Evolutionary conservation across 1,140 invertebrate genomes (phyloP).

Genomic region (Magallana angulata): DNA sequence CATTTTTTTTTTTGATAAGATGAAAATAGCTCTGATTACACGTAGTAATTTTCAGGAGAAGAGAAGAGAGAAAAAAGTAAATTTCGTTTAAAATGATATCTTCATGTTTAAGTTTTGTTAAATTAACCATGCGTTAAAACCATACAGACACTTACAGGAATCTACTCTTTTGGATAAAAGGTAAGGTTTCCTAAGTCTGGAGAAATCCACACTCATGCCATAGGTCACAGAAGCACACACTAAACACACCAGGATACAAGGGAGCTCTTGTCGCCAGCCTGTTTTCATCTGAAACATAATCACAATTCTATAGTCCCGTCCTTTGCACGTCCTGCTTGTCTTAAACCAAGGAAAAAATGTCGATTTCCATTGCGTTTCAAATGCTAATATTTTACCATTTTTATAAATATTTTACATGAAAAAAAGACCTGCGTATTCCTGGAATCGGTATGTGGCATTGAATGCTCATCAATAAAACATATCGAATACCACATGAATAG

Average conservation of each 20-base stretch:
- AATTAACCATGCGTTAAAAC: no score
- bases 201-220: constrained; percentile 61
- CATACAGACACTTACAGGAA: constrained; percentile 45
- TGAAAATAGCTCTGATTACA: no score
- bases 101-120: no score
- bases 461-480: constrained; percentile 31
- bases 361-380: constrained; percentile 29
- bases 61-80: no score
- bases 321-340: background rate
- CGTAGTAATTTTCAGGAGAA: no score
- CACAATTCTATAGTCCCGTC: background rate
- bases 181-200: constrained; percentile 55
- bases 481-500: background rate
- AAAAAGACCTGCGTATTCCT: constrained; percentile 3
- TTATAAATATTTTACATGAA: constrained; percentile 27
- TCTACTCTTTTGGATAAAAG: constrained; percentile 48
- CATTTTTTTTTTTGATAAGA: no score
- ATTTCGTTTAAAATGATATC: no score
- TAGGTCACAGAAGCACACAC: constrained; percentile 53
- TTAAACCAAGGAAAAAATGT: background rate
- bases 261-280: constrained; percentile 49
- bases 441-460: constrained; percentile 21
- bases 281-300: constrained; percentile 54
- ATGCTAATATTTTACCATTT: background rate
- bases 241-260: constrained; percentile 47